A percentile compares a stretch with the other conserved stretches of the same genome.
Conservation (phyloP, 2,888 invertebrate species). For the Acanthosepion lycidas region DNA sequence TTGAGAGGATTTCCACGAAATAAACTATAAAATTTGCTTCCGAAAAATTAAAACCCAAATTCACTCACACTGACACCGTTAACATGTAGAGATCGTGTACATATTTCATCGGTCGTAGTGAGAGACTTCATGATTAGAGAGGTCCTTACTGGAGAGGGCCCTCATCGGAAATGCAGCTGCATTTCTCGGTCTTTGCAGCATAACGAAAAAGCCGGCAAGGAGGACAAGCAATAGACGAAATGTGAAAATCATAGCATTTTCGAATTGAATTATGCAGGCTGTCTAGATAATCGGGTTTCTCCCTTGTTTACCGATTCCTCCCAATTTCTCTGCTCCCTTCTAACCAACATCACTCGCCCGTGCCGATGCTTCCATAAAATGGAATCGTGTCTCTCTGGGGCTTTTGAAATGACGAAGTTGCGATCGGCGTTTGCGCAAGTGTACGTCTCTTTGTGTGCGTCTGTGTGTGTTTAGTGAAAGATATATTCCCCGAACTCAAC, state of each 20-base stretch:
- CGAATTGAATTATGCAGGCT: conserved; percentile 41
- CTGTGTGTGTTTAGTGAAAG: not conserved
- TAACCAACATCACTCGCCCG: not conserved
- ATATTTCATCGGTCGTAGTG: not conserved
- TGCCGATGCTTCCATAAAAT: not conserved
- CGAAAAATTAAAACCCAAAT: not conserved
- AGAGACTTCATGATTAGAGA: not conserved
- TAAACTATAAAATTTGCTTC: not conserved
- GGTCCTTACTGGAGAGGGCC: not conserved
- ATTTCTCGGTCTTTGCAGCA: not conserved
- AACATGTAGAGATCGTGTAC: not conserved
- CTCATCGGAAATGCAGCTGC: not conserved
- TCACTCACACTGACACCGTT: not conserved
- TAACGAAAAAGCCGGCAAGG: not conserved
- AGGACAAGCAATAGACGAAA: not conserved
- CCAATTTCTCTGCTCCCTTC: not conserved
- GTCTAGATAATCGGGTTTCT: conserved; percentile 36
- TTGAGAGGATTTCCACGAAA: not conserved
- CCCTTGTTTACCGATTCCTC: not conserved
- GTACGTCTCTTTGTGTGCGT: not conserved
- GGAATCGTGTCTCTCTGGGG: not conserved
- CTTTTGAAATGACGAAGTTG: not conserved
- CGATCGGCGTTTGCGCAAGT: not conserved
- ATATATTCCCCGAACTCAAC: not conserved
- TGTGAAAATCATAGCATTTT: conserved; percentile 25